Conservation (phyloP, 2,888 invertebrate species). For the Pterostichus madidus region DNA sequence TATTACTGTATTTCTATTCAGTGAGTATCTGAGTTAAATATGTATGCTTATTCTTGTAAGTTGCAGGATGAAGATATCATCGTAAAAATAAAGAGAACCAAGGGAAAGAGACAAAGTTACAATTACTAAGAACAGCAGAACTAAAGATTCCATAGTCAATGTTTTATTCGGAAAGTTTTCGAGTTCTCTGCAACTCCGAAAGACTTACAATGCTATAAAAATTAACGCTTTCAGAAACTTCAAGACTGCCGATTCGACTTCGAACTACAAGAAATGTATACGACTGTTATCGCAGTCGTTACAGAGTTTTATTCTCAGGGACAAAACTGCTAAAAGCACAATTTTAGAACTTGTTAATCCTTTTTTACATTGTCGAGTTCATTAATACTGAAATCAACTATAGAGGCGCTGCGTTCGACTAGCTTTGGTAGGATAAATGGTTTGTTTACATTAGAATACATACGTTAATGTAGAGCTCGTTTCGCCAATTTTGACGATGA, state of each 20-base stretch:
- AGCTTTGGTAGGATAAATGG: too few relatives aligned
- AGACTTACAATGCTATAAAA: slow-evolving; percentile 63
- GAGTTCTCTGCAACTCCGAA: slow-evolving; percentile 43
- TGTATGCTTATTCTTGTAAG: slow-evolving; percentile 12
- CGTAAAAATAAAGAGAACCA: slow-evolving; percentile 54
- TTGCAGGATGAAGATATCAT: slow-evolving; percentile 33
- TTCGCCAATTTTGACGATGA: too few relatives aligned
- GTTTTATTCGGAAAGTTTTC: slow-evolving; percentile 52
- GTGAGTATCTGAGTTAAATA: slow-evolving; percentile 16
- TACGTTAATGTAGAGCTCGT: too few relatives aligned
- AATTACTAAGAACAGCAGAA: slow-evolving; percentile 24
- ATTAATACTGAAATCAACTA: too few relatives aligned
- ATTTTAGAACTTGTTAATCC: slow-evolving; percentile 43
- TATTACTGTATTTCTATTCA: neutral
- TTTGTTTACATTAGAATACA: too few relatives aligned
- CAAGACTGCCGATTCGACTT: slow-evolving; percentile 26
- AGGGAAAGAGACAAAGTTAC: slow-evolving; percentile 48
- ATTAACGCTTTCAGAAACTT: slow-evolving; percentile 58
- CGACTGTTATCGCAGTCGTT: slow-evolving; percentile 46
- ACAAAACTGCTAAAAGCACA: slow-evolving; percentile 26
- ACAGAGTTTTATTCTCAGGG: slow-evolving; percentile 32
- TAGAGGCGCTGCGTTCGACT: too few relatives aligned
- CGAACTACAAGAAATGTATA: slow-evolving; percentile 26
- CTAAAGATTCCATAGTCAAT: slow-evolving; percentile 39
- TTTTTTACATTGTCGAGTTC: slow-evolving; percentile 28